phyloP scores from a whole-genome alignment of 2,888 invertebrate species.

The Stegana nigrithorax region DNA sequence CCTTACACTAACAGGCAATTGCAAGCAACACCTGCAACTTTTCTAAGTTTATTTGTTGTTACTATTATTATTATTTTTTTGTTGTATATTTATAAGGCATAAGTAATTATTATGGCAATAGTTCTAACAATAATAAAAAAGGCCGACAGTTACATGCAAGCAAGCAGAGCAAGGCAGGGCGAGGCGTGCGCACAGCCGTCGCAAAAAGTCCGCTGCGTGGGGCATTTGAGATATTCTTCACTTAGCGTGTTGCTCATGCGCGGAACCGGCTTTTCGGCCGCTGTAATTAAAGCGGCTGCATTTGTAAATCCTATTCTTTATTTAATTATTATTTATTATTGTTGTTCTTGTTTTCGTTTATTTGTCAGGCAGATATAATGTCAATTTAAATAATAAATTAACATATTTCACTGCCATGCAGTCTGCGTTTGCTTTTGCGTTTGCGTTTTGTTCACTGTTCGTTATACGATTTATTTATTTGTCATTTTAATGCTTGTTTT shows the following conservation, averaged over 20 bases:
- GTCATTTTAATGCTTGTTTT: background rate
- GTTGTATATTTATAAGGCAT: slow-evolving; percentile 23
- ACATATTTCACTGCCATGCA: slow-evolving; percentile 47
- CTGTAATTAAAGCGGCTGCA: slow-evolving; percentile 36
- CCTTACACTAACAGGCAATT: slow-evolving; percentile 38
- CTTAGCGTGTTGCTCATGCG: background rate
- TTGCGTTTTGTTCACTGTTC: background rate
- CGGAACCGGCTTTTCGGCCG: slow-evolving; percentile 18
- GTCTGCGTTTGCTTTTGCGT: slow-evolving; percentile 35
- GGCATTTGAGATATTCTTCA: background rate
- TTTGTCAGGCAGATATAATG: background rate
- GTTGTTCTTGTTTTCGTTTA: slow-evolving; percentile 4
- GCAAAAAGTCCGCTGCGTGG: too few species aligned
- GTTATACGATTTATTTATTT: background rate
- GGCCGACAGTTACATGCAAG: slow-evolving; percentile 35
- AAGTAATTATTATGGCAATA: too few species aligned
- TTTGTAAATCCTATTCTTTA: slow-evolving; percentile 6
- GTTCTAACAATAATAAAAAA: slow-evolving; percentile 24
- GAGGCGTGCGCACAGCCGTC: background rate
- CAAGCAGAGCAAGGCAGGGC: slow-evolving; percentile 22
- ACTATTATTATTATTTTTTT: slow-evolving; percentile 19
- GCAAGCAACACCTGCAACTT: slow-evolving; percentile 34
- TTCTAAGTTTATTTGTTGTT: slow-evolving; percentile 14
- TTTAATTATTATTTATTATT: slow-evolving; percentile 7
- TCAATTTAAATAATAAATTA: slow-evolving; percentile 48